Base-by-base conservation (phyloP, 2,888 invertebrate genomes). In the Cheilosia impressa region DNA sequence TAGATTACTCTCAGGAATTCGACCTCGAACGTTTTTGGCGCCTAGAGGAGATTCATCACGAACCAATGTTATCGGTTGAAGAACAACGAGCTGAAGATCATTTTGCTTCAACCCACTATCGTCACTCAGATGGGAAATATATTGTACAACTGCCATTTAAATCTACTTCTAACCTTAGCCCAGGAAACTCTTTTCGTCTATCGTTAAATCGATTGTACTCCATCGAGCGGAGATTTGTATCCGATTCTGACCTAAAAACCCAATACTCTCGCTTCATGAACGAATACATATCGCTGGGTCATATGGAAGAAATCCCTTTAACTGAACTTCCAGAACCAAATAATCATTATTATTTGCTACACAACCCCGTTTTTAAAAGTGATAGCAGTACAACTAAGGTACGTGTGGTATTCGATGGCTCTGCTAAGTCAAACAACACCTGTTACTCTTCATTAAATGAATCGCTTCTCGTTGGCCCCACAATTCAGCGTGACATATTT, bases 401-500 rank as follows among this genome's bases (percentile, higher is more conserved):
- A 0, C 57, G 80, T 24, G 82, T 87, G 4, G 78, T 85, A 0
- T 87, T 87, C 22, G 81, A 87, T 52, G 80, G 52, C 2, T 81
- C 87, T 1, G 76, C 63, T 4, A 55, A 65, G 27, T 52, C 9
- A 4, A 6, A 10, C 13, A 41, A 10, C 13, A 6, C 31, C 7
- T 31, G 6, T 31, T n/a, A 9, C 9, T 9, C 3, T n/a, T n/a
- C 47, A 2, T 19, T 50, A 10, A 55, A 31, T 31, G 55, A 55
- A 15, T 31, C 55, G 5, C n/a, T 55, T 4, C 43, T 43, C 6
- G n/a, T 43, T 6, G 43, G 43, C 5, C 43, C 43, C 1, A 43
- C 43, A n/a, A 43, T 43, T 43, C 43, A 43, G 6, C 5, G n/a
- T 4, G 43, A n/a, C n/a, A n/a, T 43, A n/a, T 43, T 43, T n/a